Evolutionary conservation across 2,797 vertebrate genomes (phyloP).

Genomic region (Chaetophractus vellerosus): DNA sequence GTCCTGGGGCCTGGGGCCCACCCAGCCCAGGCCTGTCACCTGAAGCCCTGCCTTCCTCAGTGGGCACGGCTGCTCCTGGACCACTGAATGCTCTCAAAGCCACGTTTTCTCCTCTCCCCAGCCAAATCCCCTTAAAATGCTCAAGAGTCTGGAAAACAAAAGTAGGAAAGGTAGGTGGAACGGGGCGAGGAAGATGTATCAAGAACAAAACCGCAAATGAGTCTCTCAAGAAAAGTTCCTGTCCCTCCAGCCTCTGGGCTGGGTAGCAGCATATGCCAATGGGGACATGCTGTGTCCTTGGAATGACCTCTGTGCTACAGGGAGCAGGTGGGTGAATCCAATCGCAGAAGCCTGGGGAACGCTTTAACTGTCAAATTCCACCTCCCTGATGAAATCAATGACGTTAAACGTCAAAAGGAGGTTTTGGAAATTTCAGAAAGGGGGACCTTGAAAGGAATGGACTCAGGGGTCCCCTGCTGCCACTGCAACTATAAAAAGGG

Average conservation of each 20-base stretch:
- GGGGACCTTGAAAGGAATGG: too few relatives aligned
- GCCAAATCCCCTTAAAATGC: background rate
- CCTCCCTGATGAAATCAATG: background rate
- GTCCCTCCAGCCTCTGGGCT: background rate
- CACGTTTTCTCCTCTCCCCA: background rate
- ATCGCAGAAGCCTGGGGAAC: background rate
- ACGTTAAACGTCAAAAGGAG: background rate
- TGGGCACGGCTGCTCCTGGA: background rate
- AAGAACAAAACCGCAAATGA: background rate
- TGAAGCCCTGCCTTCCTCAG: background rate
- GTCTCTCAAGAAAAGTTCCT: background rate
- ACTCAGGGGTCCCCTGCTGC: background rate
- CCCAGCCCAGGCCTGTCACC: background rate
- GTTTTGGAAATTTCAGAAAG: background rate
- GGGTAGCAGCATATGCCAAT: background rate
- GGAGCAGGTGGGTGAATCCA: background rate
- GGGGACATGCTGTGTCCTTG: background rate
- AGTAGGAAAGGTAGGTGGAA: slow-evolving; percentile 42
- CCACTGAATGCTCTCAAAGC: background rate
- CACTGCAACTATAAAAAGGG: background rate
- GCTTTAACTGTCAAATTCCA: background rate
- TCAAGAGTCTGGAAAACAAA: slow-evolving; percentile 42
- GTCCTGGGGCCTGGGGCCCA: background rate
- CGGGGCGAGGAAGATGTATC: background rate
- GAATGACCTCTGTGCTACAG: background rate